A percentile compares a stretch with the other conserved stretches of the same genome.
These are phyloP conservation scores for Dolomedes plantarius DNA, from an alignment of 2,888 invertebrate species.

Conservation along the genomic window DNA sequence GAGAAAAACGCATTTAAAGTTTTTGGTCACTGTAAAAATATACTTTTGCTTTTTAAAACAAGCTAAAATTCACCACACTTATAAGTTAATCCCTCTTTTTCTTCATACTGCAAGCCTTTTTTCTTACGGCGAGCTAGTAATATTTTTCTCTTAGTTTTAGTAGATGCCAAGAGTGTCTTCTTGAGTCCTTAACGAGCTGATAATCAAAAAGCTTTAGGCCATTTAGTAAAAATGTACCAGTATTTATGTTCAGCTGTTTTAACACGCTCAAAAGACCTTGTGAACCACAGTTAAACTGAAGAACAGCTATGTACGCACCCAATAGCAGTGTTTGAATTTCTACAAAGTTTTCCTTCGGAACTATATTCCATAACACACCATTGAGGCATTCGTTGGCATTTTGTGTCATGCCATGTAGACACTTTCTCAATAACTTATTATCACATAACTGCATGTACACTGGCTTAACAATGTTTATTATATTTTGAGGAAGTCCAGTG, in stretches of 20 bases:
- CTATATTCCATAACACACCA: conserved; percentile 13
- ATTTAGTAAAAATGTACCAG: background rate
- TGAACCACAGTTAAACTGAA: background rate
- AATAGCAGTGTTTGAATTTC: background rate
- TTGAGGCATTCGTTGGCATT: conserved; percentile 44
- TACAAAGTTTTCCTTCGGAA: background rate
- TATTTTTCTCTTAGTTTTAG: background rate
- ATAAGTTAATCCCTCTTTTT: background rate
- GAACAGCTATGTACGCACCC: background rate
- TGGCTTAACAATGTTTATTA: background rate
- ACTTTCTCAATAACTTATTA: too few species aligned
- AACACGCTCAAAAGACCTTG: background rate
- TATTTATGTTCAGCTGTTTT: background rate
- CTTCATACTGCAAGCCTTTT: background rate
- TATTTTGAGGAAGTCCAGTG: background rate
- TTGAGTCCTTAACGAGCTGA: background rate
- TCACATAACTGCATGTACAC: conserved; percentile 21
- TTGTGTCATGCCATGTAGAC: too few species aligned
- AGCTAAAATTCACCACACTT: background rate
- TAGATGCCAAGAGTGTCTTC: background rate
- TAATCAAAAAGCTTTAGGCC: background rate
- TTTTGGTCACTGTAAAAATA: too few species aligned
- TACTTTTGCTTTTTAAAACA: too few species aligned
- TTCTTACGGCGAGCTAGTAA: background rate
- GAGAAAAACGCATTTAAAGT: too few species aligned